Percentiles rank a stretch among this genome's conserved stretches.
phyloP scores from a whole-genome alignment of 2,797 vertebrate genomes.

The Lithobates sylvaticus region DNA sequence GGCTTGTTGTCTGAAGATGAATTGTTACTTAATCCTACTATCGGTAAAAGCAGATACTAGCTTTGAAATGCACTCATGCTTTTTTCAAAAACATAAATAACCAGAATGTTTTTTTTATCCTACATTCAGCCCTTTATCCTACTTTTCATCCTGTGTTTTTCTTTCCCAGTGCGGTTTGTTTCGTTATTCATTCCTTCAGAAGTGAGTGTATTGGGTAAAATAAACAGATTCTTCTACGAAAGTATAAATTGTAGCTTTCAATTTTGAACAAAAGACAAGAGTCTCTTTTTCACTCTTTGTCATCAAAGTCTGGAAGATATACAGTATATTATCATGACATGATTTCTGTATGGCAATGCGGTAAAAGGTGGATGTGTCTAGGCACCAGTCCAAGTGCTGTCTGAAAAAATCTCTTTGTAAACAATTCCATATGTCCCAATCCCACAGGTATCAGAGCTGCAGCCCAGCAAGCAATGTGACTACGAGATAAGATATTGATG shows the following conservation, averaged over 20 bases:
- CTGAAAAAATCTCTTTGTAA: slow-evolving; percentile 43
- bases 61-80: too few species aligned
- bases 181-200: too few species aligned
- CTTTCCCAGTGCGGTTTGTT: too few species aligned
- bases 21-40: too few species aligned
- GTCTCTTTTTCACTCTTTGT: slow-evolving; percentile 35
- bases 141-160: too few species aligned
- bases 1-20: too few species aligned
- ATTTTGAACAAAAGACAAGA: background rate
- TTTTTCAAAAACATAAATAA: too few species aligned
- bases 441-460: slow-evolving; percentile 13
- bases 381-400: slow-evolving; percentile 49
- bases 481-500: slow-evolving; percentile 44
- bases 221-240: background rate
- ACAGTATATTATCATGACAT: slow-evolving; percentile 49
- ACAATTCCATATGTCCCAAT: slow-evolving; percentile 56
- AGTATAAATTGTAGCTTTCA: background rate
- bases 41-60: too few species aligned
- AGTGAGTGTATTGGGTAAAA: background rate
- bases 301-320: slow-evolving; percentile 42
- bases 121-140: too few species aligned
- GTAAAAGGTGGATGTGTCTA: slow-evolving; percentile 43
- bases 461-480: slow-evolving; percentile 26
- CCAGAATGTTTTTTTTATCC: too few species aligned
- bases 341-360: slow-evolving; percentile 19